Conservation (phyloP, 1,140 invertebrate genomes). For the Ylistrum balloti region DNA sequence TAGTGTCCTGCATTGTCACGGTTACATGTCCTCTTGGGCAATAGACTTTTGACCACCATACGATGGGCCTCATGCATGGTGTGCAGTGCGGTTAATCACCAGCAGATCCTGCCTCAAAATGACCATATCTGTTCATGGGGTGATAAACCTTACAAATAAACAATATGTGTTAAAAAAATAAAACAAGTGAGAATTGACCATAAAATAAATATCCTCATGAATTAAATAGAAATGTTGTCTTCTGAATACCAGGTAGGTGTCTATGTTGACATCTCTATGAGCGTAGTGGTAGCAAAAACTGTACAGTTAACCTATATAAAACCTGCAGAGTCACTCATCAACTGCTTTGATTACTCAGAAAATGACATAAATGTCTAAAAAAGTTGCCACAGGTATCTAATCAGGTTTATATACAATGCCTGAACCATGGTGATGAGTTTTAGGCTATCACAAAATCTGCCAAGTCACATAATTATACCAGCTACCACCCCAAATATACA, state of each 20-base stretch:
- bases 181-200: too few species aligned
- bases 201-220: background rate
- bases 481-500: background rate
- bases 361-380: background rate
- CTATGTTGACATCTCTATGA: background rate
- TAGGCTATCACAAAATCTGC: conserved; percentile 16
- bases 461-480: conserved; percentile 4
- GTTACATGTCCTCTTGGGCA: too few species aligned
- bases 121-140: too few species aligned
- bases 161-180: too few species aligned
- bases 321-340: background rate
- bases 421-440: conserved; percentile 1
- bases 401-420: background rate
- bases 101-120: too few species aligned
- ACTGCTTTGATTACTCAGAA: background rate
- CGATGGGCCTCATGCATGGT: too few species aligned
- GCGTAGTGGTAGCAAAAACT: background rate
- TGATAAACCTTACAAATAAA: too few species aligned
- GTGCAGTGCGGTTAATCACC: too few species aligned
- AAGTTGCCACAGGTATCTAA: background rate
- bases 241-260: background rate
- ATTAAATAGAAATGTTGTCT: background rate
- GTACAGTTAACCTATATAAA: background rate
- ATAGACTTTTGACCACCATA: too few species aligned
- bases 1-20: too few species aligned